Conservation (phyloP, 2,797 vertebrate genomes). For the Notolabrus celidotus region DNA sequence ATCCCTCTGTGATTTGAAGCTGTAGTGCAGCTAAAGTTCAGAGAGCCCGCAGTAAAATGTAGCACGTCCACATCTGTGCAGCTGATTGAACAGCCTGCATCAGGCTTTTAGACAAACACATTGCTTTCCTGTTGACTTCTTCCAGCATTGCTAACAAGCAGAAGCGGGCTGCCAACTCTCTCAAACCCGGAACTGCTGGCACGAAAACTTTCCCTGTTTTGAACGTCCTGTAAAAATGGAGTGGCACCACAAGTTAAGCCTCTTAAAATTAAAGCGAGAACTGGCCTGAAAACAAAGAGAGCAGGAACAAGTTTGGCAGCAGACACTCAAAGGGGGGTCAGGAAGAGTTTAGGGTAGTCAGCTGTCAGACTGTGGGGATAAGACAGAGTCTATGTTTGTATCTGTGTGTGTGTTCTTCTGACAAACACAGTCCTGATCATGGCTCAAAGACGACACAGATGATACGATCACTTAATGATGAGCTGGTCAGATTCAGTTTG, state of each 20-base stretch:
- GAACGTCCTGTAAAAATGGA: slow-evolving; percentile 15
- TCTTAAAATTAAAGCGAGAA: slow-evolving; percentile 4
- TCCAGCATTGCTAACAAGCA: slow-evolving; percentile 17
- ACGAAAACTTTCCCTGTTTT: neutral
- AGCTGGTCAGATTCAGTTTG: too few species aligned
- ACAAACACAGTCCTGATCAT: neutral
- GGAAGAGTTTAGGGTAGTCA: slow-evolving; percentile 17
- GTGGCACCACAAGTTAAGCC: slow-evolving; percentile 14
- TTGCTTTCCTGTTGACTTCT: slow-evolving; percentile 17
- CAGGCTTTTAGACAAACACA: slow-evolving; percentile 3
- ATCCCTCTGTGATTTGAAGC: slow-evolving; percentile 14
- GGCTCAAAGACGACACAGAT: neutral
- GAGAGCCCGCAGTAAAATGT: neutral
- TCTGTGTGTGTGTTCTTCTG: neutral
- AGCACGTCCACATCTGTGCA: slow-evolving; percentile 18
- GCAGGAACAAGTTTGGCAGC: neutral
- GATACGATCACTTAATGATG: too few species aligned
- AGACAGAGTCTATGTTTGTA: neutral
- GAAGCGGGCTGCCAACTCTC: slow-evolving; percentile 13
- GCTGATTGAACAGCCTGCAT: slow-evolving; percentile 26
- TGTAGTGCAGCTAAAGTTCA: slow-evolving; percentile 7
- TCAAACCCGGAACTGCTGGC: slow-evolving; percentile 5
- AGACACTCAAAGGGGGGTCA: slow-evolving; percentile 6
- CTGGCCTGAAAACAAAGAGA: neutral
- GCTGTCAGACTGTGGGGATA: neutral